phyloP scores from a whole-genome alignment of 2,113 vertebrate species.

The Odontesthes bonariensis region DNA sequence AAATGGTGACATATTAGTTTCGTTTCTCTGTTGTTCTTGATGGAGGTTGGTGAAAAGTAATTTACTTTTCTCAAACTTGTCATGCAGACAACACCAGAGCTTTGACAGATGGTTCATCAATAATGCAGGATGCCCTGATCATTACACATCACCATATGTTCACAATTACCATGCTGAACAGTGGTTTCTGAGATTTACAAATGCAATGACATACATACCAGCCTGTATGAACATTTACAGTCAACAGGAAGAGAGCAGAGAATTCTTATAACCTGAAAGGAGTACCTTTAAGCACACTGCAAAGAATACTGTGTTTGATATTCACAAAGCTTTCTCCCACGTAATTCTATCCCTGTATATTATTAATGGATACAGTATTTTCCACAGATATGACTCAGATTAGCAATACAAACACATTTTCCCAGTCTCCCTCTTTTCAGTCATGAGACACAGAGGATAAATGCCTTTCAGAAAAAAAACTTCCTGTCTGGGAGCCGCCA shows the following conservation, averaged over 20 bases:
- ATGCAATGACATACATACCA: constrained; percentile 45
- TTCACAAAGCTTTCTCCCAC: constrained; percentile 35
- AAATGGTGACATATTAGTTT: constrained; percentile 25
- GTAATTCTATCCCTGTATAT: constrained; percentile 25
- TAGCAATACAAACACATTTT: constrained; percentile 44
- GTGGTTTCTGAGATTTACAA: constrained; percentile 59
- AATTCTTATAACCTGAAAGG: background rate
- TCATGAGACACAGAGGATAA: constrained; percentile 34
- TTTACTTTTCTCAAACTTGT: constrained; percentile 30
- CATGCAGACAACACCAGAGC: constrained; percentile 34
- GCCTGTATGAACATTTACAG: constrained; percentile 29
- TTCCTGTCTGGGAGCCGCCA: constrained; percentile 50
- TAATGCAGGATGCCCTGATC: constrained; percentile 72
- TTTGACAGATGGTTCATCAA: constrained; percentile 77
- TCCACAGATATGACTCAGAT: constrained; percentile 31
- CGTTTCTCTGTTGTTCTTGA: constrained; percentile 8
- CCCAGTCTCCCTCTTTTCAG: constrained; percentile 6
- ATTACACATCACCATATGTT: constrained; percentile 66
- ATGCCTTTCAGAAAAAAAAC: constrained; percentile 46
- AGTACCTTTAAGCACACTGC: background rate
- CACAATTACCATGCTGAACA: constrained; percentile 56
- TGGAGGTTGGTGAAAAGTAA: constrained; percentile 27
- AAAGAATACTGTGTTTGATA: constrained; percentile 19
- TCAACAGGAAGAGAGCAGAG: background rate
- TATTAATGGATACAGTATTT: constrained; percentile 48